Evolutionary conservation across 2,888 invertebrate genomes (phyloP), one percentile per base, ranked within the genome.

Genomic region (Zaprionus obscuricornis): DNA sequence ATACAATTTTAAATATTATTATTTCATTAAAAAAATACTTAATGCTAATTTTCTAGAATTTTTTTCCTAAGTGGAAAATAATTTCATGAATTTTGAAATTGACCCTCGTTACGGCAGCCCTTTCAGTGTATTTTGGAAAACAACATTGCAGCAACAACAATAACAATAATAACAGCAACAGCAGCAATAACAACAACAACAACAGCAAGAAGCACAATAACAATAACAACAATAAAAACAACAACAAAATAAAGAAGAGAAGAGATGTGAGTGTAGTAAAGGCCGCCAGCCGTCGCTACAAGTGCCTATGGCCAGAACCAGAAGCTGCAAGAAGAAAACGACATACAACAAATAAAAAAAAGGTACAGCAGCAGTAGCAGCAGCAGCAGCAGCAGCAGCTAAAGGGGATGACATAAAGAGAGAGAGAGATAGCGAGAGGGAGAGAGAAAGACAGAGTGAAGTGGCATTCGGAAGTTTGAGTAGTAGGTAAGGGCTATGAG

Each of bases 241-340:
- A 58, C 54, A 58, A 58, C 65, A 66, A 46, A 27, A 45, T 31
- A 8, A 27, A 17, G 13, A 8, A 37, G 40, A 6, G 43, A 43
- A 16, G 20, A 27, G 29, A 39, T 14, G 14, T 20, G 18, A 55
- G 29, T 49, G 55, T 54, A 55, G 66, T 33, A 68, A 47, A 64
- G 57, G 57, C 69, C 66, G 66, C 42, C 60, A 76, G 63, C 77
- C 73, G 68, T 56, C 36, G 73, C 56, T 71, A 65, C 66, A 76
- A 73, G 83, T 79, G 62, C 69, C 60, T 60, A 50, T 71, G 66
- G 69, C 71, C 78, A 67, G 56, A 43, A 57, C 39, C 52, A 57
- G 59, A 59, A 59, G 59, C 58, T 75, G 76, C 64, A 78, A 66
- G 66, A 4, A 17, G 33, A 64, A 57, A 60, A 52, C 43, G 47